Base-by-base conservation (phyloP, 2,888 invertebrate species). In the Cheilosia scutellata region DNA sequence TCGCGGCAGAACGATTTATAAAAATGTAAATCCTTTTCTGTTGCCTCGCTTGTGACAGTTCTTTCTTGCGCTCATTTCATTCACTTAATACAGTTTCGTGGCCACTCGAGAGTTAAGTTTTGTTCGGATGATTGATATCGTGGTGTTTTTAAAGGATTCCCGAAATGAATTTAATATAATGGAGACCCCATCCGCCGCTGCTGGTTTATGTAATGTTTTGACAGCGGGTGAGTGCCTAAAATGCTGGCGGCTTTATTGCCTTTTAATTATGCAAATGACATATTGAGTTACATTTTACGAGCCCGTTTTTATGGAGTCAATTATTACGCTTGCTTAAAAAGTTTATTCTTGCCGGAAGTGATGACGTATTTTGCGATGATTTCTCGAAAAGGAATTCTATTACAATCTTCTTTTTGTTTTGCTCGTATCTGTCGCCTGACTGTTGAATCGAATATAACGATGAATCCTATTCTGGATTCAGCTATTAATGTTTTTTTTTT, bases 11-110 rank as follows among this genome's bases (percentile, higher is more conserved):
- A 68, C 83, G 78, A 83, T 83, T 78, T 78, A 83, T 83, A 83
- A 78, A 82, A 83, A 83, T 83, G 83, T 83, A 78, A 83, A 83
- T 83, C 83, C 83, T 78, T 78, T 74, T 83, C 51, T 57, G 83
- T 83, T 74, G 68, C 63, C 63, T 58, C 74, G 68, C 68, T 74
- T 74, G 49, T 83, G 83, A 83, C 83, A 78, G 74, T 63, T 74
- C 40, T 55, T 63, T 53, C 49, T 7, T 68, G 62, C 20, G 53
- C 66, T 68, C 70, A 55, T 78, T 78, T 74, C 44, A 74, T 83
- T 78, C 74, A 83, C 74, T 83, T 74, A 78, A 83, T 78, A 55
- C 66, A 62, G 77, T 83, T 83, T 72, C 82, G 82, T 83, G 77
- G 78, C 77, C 72, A 83, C 72, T 83, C 47, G 60, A 33, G 65